Percentiles rank a stretch among this genome's conserved stretches.
Conservation (phyloP, 2,113 vertebrate genomes). For the Pogonocichla stellata region DNA sequence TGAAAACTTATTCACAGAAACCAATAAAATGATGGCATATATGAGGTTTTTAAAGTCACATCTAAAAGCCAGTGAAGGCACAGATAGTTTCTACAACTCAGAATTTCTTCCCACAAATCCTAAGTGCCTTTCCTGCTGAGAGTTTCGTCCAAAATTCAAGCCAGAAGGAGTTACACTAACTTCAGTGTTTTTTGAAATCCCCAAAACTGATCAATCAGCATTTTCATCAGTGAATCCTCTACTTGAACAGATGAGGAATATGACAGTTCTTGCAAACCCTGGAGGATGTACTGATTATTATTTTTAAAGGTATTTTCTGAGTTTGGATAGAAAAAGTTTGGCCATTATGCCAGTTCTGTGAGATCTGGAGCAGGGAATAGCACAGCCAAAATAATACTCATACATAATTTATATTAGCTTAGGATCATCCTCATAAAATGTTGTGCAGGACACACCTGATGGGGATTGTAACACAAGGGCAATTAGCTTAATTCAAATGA, state of each 20-base stretch:
- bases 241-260: neutral
- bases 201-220: neutral
- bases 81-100: neutral
- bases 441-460: neutral
- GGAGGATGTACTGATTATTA: neutral
- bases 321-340: neutral
- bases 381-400: neutral
- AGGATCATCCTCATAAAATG: neutral
- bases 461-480: neutral
- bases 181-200: neutral
- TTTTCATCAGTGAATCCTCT: neutral
- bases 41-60: rapidly evolving
- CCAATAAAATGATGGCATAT: neutral
- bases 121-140: neutral
- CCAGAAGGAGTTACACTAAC: neutral
- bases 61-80: neutral
- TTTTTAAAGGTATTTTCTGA: neutral
- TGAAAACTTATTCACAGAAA: neutral
- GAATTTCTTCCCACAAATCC: neutral
- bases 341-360: neutral
- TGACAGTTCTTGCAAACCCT: neutral
- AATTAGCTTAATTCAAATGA: neutral
- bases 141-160: neutral
- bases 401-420: neutral
- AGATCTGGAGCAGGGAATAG: neutral